These are phyloP conservation scores for Trematomus bernacchii DNA, from an alignment of 2,797 vertebrate species.

Conservation along the genomic window DNA sequence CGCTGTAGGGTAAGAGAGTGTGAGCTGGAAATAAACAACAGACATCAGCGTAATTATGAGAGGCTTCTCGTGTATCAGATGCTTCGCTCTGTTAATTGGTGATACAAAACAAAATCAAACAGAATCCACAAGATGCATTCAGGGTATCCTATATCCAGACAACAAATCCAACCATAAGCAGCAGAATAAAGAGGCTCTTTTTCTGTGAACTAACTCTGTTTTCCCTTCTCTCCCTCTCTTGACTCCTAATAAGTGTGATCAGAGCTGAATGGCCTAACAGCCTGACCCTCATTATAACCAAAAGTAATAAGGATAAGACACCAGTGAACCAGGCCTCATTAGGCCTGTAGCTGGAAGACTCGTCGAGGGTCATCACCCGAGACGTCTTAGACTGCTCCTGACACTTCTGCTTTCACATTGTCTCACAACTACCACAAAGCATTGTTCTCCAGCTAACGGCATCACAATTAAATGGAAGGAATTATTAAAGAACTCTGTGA, in stretches of 20 bases:
- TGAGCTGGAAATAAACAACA: slow-evolving; percentile 33
- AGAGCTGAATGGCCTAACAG: slow-evolving; percentile 74
- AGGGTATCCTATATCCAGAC: slow-evolving; percentile 29
- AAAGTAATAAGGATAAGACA: slow-evolving; percentile 76
- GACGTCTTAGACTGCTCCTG: slow-evolving; percentile 48
- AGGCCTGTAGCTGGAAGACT: slow-evolving; percentile 65
- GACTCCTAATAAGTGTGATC: slow-evolving; percentile 79
- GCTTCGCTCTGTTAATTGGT: slow-evolving; percentile 55
- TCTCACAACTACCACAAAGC: slow-evolving; percentile 53
- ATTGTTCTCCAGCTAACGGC: slow-evolving; percentile 53
- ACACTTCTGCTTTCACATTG: slow-evolving; percentile 47
- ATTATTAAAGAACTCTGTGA: slow-evolving; percentile 29
- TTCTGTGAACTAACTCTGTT: slow-evolving; percentile 30
- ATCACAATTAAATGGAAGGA: slow-evolving; percentile 43
- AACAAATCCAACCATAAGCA: slow-evolving; percentile 25
- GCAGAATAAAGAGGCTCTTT: slow-evolving; percentile 8
- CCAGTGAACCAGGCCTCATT: slow-evolving; percentile 75
- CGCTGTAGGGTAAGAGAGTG: slow-evolving; percentile 15
- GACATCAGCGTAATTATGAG: slow-evolving; percentile 34
- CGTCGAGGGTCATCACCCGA: slow-evolving; percentile 66
- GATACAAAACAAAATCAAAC: slow-evolving; percentile 56
- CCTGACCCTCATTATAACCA: slow-evolving; percentile 80
- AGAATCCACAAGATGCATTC: slow-evolving; percentile 42
- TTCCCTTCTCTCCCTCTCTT: slow-evolving; percentile 47
- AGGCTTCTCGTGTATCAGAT: slow-evolving; percentile 31